Conservation (phyloP, 1,140 invertebrate genomes). For the Trachymyrmex cornetzi region DNA sequence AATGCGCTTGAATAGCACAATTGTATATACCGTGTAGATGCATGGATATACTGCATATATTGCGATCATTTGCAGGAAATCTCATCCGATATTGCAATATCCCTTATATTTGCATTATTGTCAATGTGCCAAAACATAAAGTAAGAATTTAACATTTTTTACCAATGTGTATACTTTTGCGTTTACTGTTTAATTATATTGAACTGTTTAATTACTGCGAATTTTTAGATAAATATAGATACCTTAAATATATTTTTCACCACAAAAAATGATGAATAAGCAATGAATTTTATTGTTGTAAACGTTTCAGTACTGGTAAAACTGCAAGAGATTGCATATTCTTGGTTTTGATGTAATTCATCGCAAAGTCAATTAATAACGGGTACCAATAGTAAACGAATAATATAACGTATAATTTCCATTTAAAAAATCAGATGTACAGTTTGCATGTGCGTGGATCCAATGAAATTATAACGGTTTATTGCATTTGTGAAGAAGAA, state of each 20-base stretch:
- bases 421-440: not conserved
- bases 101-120: not conserved
- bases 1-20: constrained; percentile 7
- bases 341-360: not conserved
- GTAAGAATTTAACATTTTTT: not conserved
- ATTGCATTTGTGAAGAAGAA: not conserved
- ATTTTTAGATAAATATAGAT: not conserved
- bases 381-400: not conserved
- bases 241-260: not conserved
- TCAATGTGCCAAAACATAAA: constrained; percentile 17
- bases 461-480: constrained; percentile 7
- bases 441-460: not conserved
- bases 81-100: not conserved
- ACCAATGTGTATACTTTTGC: not conserved
- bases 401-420: not conserved
- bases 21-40: not conserved
- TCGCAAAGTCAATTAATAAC: constrained; percentile 20
- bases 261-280: not conserved
- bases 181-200: not conserved
- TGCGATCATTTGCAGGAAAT: not conserved
- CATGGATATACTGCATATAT: constrained; percentile 3
- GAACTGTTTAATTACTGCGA: not conserved
- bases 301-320: not conserved
- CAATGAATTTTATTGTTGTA: not conserved
- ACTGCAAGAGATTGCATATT: not conserved